phyloP scores from a whole-genome alignment of 2,797 vertebrate species.

The Arnoldichthys spilopterus region DNA sequence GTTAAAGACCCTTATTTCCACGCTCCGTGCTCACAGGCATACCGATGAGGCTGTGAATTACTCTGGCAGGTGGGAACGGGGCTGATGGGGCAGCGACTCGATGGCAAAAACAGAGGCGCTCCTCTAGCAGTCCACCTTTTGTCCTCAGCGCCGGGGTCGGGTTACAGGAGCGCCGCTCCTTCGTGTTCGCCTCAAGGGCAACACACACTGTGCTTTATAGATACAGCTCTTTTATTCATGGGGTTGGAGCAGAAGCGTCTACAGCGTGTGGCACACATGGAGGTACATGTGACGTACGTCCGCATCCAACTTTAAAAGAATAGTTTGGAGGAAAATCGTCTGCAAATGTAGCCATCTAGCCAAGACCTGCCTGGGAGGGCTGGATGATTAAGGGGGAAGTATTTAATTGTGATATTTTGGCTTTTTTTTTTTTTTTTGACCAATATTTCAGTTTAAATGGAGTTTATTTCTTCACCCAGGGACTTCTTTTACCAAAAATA shows the following conservation, averaged over 20 bases:
- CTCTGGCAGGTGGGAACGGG: constrained; percentile 44
- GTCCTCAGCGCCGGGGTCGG: constrained; percentile 23
- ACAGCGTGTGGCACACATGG: neutral
- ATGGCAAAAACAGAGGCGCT: constrained; percentile 29
- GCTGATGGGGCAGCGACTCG: constrained; percentile 34
- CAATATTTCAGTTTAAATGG: too few relatives aligned
- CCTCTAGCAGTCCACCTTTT: neutral
- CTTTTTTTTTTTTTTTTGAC: too few relatives aligned
- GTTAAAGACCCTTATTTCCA: constrained; percentile 62
- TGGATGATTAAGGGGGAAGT: too few relatives aligned
- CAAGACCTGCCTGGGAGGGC: too few relatives aligned
- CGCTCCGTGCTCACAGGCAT: constrained; percentile 46
- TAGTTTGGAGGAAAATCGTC: too few relatives aligned
- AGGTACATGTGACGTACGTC: neutral
- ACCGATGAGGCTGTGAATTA: constrained; percentile 58
- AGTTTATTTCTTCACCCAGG: too few relatives aligned
- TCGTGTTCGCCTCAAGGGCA: constrained; percentile 8
- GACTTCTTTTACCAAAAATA: too few relatives aligned
- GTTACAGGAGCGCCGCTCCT: neutral
- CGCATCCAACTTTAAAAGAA: neutral
- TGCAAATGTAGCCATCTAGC: too few relatives aligned
- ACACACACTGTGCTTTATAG: neutral
- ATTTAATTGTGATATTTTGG: too few relatives aligned
- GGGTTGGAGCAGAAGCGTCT: neutral
- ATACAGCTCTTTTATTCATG: neutral